phyloP scores from a whole-genome alignment of 2,113 vertebrate genomes.

The Chlorocebus sabaeus region DNA sequence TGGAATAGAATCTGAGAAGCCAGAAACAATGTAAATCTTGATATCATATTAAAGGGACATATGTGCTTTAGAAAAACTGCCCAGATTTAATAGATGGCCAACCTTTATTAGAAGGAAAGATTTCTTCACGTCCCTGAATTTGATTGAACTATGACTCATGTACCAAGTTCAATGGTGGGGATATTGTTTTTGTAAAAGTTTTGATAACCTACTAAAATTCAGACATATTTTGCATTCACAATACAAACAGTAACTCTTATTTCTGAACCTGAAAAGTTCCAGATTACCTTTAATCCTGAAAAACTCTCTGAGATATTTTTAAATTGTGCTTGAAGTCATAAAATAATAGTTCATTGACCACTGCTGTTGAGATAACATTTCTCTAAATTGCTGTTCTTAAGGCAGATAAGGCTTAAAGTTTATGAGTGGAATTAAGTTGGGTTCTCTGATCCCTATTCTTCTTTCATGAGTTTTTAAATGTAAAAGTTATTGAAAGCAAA shows the following conservation, averaged over 20 bases:
- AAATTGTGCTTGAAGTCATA: neutral
- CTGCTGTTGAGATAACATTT: neutral
- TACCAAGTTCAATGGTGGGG: neutral
- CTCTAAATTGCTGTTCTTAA: neutral
- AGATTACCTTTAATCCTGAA: neutral
- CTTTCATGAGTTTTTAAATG: neutral
- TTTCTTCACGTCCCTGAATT: neutral
- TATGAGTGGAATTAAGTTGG: neutral
- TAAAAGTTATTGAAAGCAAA: conserved; percentile 12
- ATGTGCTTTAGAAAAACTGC: neutral
- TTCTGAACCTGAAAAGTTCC: neutral
- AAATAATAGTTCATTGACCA: neutral
- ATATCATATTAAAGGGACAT: neutral
- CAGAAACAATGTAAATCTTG: neutral
- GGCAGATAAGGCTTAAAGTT: neutral
- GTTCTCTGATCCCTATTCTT: neutral
- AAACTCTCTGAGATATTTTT: neutral
- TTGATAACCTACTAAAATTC: neutral
- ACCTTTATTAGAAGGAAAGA: neutral
- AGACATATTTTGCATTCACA: neutral
- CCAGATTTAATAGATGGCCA: neutral
- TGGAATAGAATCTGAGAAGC: neutral
- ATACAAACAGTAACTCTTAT: neutral
- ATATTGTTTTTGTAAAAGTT: neutral
- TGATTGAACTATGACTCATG: neutral